A percentile compares a stretch with the other conserved stretches of the same genome.
Evolutionary conservation across 2,113 vertebrate species (phyloP).

Genomic region (Nansenia antarctica): DNA sequence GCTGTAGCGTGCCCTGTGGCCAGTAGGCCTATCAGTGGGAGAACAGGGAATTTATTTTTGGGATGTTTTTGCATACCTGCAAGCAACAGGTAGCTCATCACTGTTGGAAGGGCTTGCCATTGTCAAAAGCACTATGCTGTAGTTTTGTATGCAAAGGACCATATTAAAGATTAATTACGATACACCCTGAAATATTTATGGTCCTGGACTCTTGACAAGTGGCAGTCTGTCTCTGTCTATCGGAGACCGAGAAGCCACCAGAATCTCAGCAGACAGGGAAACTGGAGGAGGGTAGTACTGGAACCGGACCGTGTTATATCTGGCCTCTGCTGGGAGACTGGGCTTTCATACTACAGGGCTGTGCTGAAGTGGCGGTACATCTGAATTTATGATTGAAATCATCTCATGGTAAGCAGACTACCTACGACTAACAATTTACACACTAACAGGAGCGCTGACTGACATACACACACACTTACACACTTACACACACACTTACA

Average conservation of each 20-base stretch:
- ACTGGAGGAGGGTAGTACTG: conserved; percentile 10
- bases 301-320: background rate
- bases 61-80: no score
- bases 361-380: background rate
- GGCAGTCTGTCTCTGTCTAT: conserved; percentile 8
- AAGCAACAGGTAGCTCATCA: no score
- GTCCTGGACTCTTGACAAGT: conserved; percentile 57
- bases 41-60: no score
- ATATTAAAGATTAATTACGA: conserved; percentile 60
- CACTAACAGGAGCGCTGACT: no score
- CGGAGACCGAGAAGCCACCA: conserved; percentile 24
- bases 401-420: conserved; percentile 61
- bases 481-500: no score
- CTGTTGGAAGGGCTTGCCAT: no score
- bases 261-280: conserved; percentile 41
- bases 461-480: no score
- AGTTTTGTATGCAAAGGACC: background rate
- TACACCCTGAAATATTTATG: conserved; percentile 70
- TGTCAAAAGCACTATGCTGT: background rate
- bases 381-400: background rate
- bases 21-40: no score
- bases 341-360: conserved; percentile 32
- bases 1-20: no score
- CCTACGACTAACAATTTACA: no score
- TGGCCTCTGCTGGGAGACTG: conserved; percentile 12